A percentile compares a stretch with the other conserved stretches of the same genome.
These are phyloP conservation scores for Pinna nobilis DNA, from an alignment of 1,140 invertebrate species.

Conservation along the genomic window DNA sequence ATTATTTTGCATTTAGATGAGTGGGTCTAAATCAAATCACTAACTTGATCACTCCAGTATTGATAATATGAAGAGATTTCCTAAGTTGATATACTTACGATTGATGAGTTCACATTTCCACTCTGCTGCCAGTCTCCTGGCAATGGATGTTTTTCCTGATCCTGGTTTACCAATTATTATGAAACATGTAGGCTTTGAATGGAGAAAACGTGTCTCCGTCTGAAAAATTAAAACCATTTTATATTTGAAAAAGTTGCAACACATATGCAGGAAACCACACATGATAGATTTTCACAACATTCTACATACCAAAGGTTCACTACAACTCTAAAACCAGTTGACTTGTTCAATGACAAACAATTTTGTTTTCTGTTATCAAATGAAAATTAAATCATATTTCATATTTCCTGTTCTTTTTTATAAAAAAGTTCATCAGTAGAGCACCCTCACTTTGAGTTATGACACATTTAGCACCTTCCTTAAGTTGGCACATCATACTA, in stretches of 20 bases:
- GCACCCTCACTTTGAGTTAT: too few species aligned
- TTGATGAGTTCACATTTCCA: slow-evolving; percentile 74
- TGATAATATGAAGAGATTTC: too few species aligned
- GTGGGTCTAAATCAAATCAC: too few species aligned
- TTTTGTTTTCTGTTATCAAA: neutral
- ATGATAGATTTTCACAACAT: neutral
- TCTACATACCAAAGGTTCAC: neutral
- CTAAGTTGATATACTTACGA: slow-evolving; percentile 70
- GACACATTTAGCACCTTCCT: too few species aligned
- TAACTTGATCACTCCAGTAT: too few species aligned
- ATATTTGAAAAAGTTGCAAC: neutral
- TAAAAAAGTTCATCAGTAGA: too few species aligned
- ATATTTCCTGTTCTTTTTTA: neutral
- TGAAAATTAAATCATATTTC: neutral
- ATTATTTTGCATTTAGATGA: too few species aligned
- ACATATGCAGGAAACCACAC: neutral
- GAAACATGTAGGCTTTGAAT: slow-evolving; percentile 75
- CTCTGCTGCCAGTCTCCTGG: slow-evolving; percentile 69
- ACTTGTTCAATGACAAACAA: neutral
- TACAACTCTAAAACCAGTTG: neutral
- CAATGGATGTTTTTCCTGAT: slow-evolving; percentile 71
- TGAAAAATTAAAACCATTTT: slow-evolving; percentile 45
- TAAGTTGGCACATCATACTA: too few species aligned
- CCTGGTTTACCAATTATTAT: slow-evolving; percentile 74
- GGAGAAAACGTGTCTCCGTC: slow-evolving; percentile 71